Evolutionary conservation across 2,888 invertebrate genomes (phyloP).

Genomic region (Lasioglossum morio): DNA sequence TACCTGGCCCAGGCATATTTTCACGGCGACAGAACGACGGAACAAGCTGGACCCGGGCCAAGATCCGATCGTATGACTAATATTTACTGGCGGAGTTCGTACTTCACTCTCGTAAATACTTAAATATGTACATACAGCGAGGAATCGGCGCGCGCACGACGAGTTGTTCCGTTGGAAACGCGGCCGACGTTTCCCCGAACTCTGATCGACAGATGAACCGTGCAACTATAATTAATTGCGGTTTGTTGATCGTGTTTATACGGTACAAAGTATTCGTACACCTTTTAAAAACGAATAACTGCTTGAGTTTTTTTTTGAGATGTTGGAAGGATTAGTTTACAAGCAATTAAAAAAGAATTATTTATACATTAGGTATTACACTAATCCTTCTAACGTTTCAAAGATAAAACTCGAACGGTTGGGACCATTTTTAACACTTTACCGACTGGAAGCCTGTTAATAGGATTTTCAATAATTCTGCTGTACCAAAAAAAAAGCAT

Average conservation of each 20-base stretch:
- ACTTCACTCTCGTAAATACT: constrained; percentile 20
- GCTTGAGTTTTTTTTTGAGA: no score
- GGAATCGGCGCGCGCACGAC: constrained; percentile 7
- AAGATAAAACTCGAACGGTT: no score
- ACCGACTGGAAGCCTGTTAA: no score
- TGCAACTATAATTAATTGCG: constrained; percentile 2
- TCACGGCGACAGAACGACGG: constrained; percentile 38
- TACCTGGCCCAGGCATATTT: constrained; percentile 38
- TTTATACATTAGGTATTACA: no score
- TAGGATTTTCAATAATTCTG: no score
- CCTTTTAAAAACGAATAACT: no score
- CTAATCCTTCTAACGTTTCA: no score
- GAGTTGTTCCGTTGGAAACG: not conserved
- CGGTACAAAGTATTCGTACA: no score
- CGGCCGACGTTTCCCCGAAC: not conserved
- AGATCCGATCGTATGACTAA: constrained; percentile 66
- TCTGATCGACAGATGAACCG: not conserved
- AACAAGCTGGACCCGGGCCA: constrained; percentile 60
- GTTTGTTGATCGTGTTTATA: not conserved
- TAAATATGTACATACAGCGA: not conserved
- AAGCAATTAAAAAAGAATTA: no score
- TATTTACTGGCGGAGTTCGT: constrained; percentile 57
- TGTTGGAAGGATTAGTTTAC: no score
- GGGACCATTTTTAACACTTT: no score
- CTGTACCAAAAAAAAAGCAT: no score